Evolutionary conservation across 2,888 invertebrate genomes (phyloP).

Genomic region (Lithosia quadra): DNA sequence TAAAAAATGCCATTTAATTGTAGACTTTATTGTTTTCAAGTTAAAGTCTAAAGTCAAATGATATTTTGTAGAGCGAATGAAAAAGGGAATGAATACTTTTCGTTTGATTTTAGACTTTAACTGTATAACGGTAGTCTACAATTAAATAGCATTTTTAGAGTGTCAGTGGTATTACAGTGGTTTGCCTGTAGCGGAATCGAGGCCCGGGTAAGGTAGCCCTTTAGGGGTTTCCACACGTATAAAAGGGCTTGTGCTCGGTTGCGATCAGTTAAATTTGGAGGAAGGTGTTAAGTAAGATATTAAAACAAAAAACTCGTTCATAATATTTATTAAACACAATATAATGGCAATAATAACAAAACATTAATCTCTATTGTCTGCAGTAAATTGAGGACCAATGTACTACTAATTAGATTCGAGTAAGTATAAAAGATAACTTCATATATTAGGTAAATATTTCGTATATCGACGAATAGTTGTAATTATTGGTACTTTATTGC

Average conservation of each 20-base stretch:
- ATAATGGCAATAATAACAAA: conserved; percentile 60
- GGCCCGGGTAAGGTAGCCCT: no score
- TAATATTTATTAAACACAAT: conserved; percentile 55
- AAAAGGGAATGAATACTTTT: no score
- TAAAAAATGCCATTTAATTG: no score
- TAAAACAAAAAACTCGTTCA: conserved; percentile 26
- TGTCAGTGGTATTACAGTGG: no score
- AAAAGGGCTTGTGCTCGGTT: background rate
- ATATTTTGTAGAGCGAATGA: no score
- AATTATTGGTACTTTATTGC: background rate
- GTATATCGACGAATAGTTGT: background rate
- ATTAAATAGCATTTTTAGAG: no score
- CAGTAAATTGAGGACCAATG: conserved; percentile 36
- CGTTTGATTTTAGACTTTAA: no score
- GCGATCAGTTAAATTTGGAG: background rate
- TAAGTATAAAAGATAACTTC: conserved; percentile 22
- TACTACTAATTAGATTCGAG: conserved; percentile 27
- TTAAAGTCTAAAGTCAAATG: no score
- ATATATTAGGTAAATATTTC: background rate
- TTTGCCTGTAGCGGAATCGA: no score
- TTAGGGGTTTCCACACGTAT: no score
- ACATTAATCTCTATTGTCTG: conserved; percentile 47
- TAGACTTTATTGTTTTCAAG: no score
- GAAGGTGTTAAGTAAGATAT: background rate
- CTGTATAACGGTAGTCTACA: no score